Conservation (phyloP, 1,140 invertebrate genomes). For the Agraylea sexmaculata region DNA sequence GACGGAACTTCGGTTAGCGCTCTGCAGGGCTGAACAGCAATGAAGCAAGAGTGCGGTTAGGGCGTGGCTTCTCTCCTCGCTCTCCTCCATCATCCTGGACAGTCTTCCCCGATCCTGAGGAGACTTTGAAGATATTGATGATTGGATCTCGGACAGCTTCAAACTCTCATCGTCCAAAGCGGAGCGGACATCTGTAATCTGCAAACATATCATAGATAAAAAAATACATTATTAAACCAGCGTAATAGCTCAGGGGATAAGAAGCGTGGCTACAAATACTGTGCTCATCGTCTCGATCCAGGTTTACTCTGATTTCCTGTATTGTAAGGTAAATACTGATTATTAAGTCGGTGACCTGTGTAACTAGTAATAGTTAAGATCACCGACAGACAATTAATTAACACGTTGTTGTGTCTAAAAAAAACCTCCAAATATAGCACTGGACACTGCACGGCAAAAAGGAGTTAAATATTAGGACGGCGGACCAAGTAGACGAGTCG, state of each 20-base stretch:
- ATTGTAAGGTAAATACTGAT: too few species aligned
- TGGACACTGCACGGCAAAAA: too few species aligned
- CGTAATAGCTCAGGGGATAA: too few species aligned
- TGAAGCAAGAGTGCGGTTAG: constrained; percentile 73
- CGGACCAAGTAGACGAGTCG: too few species aligned
- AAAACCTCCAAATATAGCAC: too few species aligned
- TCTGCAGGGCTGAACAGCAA: constrained; percentile 66
- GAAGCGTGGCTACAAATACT: not conserved
- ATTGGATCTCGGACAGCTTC: constrained; percentile 34
- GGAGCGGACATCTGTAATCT: constrained; percentile 65
- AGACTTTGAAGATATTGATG: constrained; percentile 33
- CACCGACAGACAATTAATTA: too few species aligned
- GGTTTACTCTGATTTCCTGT: not conserved
- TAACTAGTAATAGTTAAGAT: too few species aligned
- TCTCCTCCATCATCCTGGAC: constrained; percentile 44
- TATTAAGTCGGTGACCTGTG: too few species aligned
- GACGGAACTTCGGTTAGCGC: constrained; percentile 24
- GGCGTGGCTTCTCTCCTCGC: constrained; percentile 64
- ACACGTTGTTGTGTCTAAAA: too few species aligned
- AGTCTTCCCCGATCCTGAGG: constrained; percentile 43
- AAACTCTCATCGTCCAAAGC: constrained; percentile 52
- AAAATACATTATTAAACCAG: too few species aligned
- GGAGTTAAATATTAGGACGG: too few species aligned
- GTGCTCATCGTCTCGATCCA: not conserved
- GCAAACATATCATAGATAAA: constrained; percentile 22